Conservation (phyloP, 2,113 vertebrate species). For the Pedetes capensis region DNA sequence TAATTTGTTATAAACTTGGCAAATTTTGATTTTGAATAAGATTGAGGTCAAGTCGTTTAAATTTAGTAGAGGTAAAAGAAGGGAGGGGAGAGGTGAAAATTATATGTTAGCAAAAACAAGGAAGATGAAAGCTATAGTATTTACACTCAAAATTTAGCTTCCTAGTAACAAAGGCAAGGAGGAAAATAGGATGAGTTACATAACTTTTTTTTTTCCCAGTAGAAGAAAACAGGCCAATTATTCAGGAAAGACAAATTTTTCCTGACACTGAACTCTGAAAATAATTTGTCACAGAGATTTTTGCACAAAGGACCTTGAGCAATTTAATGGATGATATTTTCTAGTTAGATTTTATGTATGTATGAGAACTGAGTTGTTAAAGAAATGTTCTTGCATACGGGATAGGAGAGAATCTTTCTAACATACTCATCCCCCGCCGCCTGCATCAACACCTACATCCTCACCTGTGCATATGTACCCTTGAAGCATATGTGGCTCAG, state of each 20-base stretch:
- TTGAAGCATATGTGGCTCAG: background rate
- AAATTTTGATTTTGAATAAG: background rate
- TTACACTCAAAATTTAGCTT: constrained; percentile 44
- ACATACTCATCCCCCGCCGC: background rate
- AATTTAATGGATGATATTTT: constrained; percentile 46
- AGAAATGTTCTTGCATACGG: background rate
- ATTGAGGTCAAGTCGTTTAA: background rate
- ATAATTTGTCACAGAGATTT: constrained; percentile 45
- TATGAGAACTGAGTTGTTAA: constrained; percentile 1
- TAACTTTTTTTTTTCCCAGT: background rate
- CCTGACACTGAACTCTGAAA: constrained; percentile 49
- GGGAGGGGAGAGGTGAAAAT: background rate
- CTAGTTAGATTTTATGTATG: constrained; percentile 31
- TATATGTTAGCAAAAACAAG: background rate
- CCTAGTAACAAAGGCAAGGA: constrained; percentile 57
- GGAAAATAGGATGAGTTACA: background rate
- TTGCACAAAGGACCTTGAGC: constrained; percentile 43
- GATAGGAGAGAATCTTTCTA: background rate
- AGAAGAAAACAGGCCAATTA: constrained; percentile 6
- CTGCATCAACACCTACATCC: background rate
- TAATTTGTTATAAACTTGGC: background rate
- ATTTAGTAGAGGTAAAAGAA: background rate
- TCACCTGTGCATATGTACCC: background rate
- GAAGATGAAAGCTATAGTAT: background rate
- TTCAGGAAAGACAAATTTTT: constrained; percentile 44